Percentiles rank a stretch among this genome's conserved stretches.
These are phyloP conservation scores for Aphodius sticticus DNA, from an alignment of 2,888 invertebrate species.

Conservation along the genomic window DNA sequence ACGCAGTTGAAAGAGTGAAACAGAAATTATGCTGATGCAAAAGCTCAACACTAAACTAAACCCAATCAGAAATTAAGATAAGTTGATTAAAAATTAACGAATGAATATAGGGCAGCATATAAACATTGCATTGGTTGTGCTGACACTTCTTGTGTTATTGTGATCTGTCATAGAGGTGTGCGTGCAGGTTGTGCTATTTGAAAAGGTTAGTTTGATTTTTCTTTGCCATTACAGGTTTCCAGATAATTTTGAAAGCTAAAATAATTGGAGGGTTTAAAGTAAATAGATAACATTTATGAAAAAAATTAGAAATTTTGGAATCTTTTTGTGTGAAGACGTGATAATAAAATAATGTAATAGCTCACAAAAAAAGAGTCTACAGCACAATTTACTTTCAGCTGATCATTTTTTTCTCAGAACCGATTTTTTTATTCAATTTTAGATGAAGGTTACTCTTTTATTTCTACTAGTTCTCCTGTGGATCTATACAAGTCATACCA, in stretches of 20 bases:
- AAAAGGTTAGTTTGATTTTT: not conserved
- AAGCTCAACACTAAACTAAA: not conserved
- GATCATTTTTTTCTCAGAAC: too few species aligned
- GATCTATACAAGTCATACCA: not conserved
- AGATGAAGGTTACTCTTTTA: not conserved
- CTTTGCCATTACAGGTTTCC: not conserved
- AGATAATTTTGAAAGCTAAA: too few species aligned
- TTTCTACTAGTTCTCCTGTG: not conserved
- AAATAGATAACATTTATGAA: too few species aligned
- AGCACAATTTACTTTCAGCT: too few species aligned
- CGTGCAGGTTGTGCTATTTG: not conserved
- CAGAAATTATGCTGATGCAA: not conserved
- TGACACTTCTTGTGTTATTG: not conserved
- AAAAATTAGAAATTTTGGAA: too few species aligned
- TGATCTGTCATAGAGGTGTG: not conserved
- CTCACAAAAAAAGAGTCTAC: too few species aligned
- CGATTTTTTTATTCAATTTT: not conserved
- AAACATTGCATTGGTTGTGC: not conserved
- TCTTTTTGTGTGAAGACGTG: too few species aligned
- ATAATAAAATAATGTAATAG: too few species aligned
- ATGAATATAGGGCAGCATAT: not conserved
- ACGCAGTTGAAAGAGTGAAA: not conserved
- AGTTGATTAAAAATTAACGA: not conserved
- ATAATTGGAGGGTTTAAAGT: too few species aligned
- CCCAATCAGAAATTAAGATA: not conserved